Base-by-base conservation (phyloP, 1,140 invertebrate species). In the Procambarus clarkii region DNA sequence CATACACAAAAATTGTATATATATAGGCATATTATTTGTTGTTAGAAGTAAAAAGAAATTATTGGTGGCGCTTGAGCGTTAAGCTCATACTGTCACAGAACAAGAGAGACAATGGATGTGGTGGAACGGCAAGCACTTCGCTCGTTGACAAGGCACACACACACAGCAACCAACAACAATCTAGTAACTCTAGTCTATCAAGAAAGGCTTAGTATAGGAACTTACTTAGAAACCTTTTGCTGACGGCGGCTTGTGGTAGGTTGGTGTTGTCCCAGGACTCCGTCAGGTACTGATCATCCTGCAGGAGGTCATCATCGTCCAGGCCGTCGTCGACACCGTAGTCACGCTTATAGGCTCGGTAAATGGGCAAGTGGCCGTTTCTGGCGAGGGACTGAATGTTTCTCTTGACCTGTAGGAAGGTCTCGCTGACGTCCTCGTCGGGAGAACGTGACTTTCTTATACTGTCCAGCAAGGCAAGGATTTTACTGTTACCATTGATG, bases 171-270 rank as follows among this genome's bases (percentile, higher is more conserved):
- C 34, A 34, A 34, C 34, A 34, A 34, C 34, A 34, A 34, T 34
- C 34, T 34, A 34, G 34, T 34, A 34, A 34, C 34, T 34, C 34
- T 34, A 34, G 34, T 34, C 34, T 34, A 34, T 34, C 34, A 34
- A 34, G 34, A 34, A 34, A 34, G 34, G 34, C 34, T 34, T 34
- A 34, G 34, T 34, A 34, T 34, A 18, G 50, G n/a, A 18, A 91
- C 88, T 85, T 24, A 91, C 88, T 82, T 79, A 91, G 58, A 34
- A 91, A 91, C 9, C 88, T 50, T 45, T 91, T 91, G 54, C 48
- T 64, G 58, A 79, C 76, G 44, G n/a, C 46, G 76, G 24, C 13
- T 13, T 54, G 60, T 15, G 44, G 21, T 34, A 74, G 44, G 24
- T 48, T 21, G 34, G 64, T 45, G n/a, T 64, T 60, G n/a, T 76